These are phyloP conservation scores for Epinephelus fuscoguttatus DNA, from an alignment of 2,113 vertebrate genomes.

Conservation along the genomic window DNA sequence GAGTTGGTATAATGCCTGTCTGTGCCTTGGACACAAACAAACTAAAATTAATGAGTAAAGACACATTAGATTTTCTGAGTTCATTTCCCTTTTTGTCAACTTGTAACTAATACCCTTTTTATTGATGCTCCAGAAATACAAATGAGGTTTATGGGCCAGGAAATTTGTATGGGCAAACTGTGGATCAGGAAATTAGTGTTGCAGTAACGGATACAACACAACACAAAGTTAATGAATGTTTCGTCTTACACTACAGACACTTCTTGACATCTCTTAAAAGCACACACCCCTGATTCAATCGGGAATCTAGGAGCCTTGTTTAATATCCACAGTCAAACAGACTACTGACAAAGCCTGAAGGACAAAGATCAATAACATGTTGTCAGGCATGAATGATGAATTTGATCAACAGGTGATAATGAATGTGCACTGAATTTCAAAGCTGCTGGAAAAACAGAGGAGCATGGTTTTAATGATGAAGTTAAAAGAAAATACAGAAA, in stretches of 20 bases:
- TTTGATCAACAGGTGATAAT: constrained; percentile 50
- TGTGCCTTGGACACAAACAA: constrained; percentile 9
- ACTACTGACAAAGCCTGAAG: constrained; percentile 34
- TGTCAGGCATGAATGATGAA: constrained; percentile 42
- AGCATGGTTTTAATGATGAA: neutral
- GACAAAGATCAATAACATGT: constrained; percentile 49
- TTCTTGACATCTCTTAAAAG: constrained; percentile 42
- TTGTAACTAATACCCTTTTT: constrained; percentile 19
- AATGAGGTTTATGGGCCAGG: constrained; percentile 30
- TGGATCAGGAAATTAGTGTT: constrained; percentile 55
- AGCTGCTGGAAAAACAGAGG: neutral
- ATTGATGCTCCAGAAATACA: constrained; percentile 29
- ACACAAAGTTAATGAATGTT: constrained; percentile 54
- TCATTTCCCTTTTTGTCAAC: constrained; percentile 48
- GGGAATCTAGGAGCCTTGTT: constrained; percentile 31
- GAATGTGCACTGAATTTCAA: constrained; percentile 19
- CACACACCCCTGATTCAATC: constrained; percentile 16
- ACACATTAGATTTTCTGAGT: constrained; percentile 19
- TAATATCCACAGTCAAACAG: constrained; percentile 40
- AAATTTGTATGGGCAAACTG: constrained; percentile 37
- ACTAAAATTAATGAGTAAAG: constrained; percentile 7
- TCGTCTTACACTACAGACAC: constrained; percentile 45
- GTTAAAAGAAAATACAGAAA: constrained; percentile 9
- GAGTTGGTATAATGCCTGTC: constrained; percentile 17
- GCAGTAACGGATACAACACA: constrained; percentile 30